Percentiles rank a stretch among this genome's conserved stretches.
Evolutionary conservation across 2,113 vertebrate genomes (phyloP).

Genomic region (Mirza zaza): DNA sequence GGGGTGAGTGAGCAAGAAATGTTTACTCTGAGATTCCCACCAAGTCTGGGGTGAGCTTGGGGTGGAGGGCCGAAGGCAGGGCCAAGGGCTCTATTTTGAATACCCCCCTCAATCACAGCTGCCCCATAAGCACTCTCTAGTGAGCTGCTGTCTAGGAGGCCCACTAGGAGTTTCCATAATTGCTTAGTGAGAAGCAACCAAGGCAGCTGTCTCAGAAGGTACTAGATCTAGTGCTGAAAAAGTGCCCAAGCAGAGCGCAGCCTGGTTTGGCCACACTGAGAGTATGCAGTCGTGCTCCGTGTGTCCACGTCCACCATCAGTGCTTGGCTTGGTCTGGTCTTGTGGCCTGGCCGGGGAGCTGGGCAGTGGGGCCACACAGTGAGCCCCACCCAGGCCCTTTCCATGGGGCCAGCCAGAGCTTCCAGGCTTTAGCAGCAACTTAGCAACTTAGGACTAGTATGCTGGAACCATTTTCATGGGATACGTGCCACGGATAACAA

Average conservation of each 20-base stretch:
- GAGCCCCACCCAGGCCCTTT: not conserved
- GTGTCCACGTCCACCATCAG: not conserved
- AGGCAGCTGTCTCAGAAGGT: not conserved
- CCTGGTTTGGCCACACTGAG: not conserved
- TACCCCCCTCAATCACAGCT: not conserved
- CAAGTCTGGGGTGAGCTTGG: accelerated
- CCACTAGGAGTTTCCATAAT: not conserved
- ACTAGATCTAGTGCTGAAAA: not conserved
- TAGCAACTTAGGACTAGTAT: not conserved
- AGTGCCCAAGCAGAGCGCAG: not conserved
- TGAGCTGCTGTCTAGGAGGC: not conserved
- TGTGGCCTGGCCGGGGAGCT: not conserved
- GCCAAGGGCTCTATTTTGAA: not conserved
- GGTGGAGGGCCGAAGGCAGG: not conserved
- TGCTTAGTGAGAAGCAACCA: not conserved
- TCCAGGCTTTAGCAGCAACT: not conserved
- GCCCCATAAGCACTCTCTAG: too few species aligned
- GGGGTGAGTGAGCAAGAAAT: not conserved
- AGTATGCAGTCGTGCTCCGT: not conserved
- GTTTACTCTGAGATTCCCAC: not conserved
- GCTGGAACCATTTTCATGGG: not conserved
- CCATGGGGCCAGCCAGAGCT: not conserved
- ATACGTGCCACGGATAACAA: not conserved
- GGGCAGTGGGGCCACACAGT: not conserved
- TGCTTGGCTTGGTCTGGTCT: not conserved